Base-by-base conservation (phyloP, 2,113 vertebrate species). In the Eublepharis macularius region DNA sequence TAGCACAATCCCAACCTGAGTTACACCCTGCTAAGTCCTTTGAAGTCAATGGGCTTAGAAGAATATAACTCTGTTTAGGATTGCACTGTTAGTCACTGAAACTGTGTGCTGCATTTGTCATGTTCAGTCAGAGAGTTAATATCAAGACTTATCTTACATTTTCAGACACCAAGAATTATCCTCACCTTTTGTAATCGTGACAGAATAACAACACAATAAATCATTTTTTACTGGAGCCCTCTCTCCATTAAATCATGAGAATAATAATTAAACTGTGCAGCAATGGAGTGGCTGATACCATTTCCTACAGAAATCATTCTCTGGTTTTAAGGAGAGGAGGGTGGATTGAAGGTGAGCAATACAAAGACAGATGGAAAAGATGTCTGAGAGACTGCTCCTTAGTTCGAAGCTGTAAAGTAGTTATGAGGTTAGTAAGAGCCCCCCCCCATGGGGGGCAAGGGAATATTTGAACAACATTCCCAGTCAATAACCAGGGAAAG, bases 181-280 rank as follows among this genome's bases (percentile, higher is more conserved):
- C 70, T 32, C 54, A 88, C 66, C 65, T 92, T 90, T 86, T 2
- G 0, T 80, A 89, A 94, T 90, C 83, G 73, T 80, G 88, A 91
- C 54, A 91, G 76, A 93, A 87, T 85, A 89, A 89, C 87, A 89
- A 88, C 83, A 39, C 39, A 86, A 90, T 93, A 89, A 90, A 88
- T 89, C 88, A 85, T 75, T 72, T 90, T 93, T 65, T 90, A 93
- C 75, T 60, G 49, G 75, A 68, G 13, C 86, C 41, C 51, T 87
- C 81, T 88, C 87, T 85, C 66, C 81, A 87, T 93, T 91, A 92
- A 92, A 93, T 92, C 89, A 91, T 81, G 26, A 82, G 74, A 84
- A 86, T 79, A 90, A 54, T 90, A 94, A 92, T 94, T 93, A 93
- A 95, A 90, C 72, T 90, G 72, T 88, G 60, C 72, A 91, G 63